Evolutionary conservation across 2,113 vertebrate species (phyloP), one percentile per base, ranked within the genome.

Genomic region (Spizaetus ornatus): DNA sequence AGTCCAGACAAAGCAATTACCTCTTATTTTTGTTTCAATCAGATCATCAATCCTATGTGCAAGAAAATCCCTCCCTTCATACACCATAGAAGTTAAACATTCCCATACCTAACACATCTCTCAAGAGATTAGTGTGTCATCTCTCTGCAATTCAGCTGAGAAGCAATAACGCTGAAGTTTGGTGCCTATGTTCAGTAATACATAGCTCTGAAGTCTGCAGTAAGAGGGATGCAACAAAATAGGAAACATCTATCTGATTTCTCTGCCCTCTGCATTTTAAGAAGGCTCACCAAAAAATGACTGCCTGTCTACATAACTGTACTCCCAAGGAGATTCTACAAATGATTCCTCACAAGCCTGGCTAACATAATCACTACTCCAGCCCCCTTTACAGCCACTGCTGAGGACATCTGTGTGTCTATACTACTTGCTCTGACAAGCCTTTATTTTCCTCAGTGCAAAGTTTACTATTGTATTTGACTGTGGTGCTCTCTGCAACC

Each of bases 121-220:
- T 29, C 17, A 21, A 16, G 16, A 55, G 78, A 29, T 63, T 3
- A 19, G 34, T 12, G 56, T 22, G 40, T 9, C 26, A 26, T 34
- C 47, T 45, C 48, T 56, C 65, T 61, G 0, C 3, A 1, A 42
- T 6, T 72, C 73, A 29, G 80, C 16, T 55, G 77, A 52, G 61
- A 62, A 32, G 16, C 8, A 90, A 1, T 12, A 40, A 26, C 1
- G 3, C 27, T 77, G 0, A 6, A 32, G n/a, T 65, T 59, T 85
- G 62, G 42, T 72, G 50, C 78, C 88, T 50, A 12, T 25, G 71
- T 45, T 82, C 81, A 66, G 72, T 21, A 87, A 25, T 11, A 47
- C 47, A 6, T 4, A 48, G 90, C 63, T 50, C 53, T 67, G 66
- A 55, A 59, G 66, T 10, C 82, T 77, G 58, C 62, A 82, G 66